phyloP scores from a whole-genome alignment of 2,797 vertebrate genomes.

The Sebastes steindachneri region DNA sequence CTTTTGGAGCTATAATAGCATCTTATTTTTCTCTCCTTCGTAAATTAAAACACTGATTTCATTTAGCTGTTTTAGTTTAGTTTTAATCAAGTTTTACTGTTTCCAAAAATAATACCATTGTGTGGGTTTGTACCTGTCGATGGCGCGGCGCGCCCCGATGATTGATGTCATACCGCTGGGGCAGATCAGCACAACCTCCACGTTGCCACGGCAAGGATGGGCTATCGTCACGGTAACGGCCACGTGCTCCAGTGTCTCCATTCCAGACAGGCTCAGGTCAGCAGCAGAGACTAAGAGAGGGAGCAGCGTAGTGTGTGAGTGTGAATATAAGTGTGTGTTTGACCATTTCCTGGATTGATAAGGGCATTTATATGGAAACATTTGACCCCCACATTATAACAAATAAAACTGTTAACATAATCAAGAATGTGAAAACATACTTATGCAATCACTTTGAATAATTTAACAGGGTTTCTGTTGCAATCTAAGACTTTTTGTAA shows the following conservation, averaged over 20 bases:
- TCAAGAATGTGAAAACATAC: neutral
- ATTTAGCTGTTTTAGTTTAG: neutral
- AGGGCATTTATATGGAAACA: neutral
- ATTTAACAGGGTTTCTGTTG: neutral
- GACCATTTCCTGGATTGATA: neutral
- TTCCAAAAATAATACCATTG: neutral
- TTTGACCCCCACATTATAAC: neutral
- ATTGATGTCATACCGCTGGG: constrained; percentile 93
- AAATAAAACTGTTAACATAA: neutral
- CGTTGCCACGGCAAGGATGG: constrained; percentile 90
- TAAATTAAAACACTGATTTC: neutral
- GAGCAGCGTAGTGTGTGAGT: neutral
- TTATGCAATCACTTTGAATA: neutral
- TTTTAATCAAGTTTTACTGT: neutral
- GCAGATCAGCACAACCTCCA: constrained; percentile 89
- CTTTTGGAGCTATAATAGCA: neutral
- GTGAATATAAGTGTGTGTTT: neutral
- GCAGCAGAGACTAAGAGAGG: constrained; percentile 81
- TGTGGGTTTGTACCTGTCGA: constrained; percentile 86
- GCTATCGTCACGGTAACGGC: constrained; percentile 89
- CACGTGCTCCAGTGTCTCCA: constrained; percentile 95
- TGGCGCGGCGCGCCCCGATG: constrained; percentile 87
- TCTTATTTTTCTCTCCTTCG: neutral
- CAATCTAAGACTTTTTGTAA: neutral
- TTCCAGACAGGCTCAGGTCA: constrained; percentile 88